Conservation (phyloP, 1,140 invertebrate species). For the Glossosoma conforme region DNA sequence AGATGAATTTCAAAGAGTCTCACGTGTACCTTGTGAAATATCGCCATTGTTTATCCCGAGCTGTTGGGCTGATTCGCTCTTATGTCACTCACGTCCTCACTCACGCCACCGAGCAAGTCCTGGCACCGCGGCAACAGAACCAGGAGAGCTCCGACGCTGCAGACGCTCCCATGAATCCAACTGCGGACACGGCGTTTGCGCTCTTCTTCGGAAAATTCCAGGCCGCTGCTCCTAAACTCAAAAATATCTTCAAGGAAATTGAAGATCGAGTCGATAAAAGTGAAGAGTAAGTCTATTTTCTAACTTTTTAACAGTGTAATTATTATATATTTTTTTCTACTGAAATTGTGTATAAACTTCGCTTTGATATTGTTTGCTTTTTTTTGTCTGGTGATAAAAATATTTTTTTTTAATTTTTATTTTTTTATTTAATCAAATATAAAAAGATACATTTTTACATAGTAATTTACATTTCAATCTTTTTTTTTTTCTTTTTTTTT, state of each 20-base stretch:
- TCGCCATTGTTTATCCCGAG: conserved; percentile 72
- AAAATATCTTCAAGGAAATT: conserved; percentile 73
- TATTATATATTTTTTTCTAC: too few species aligned
- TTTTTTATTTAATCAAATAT: too few species aligned
- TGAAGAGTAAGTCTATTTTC: conserved; percentile 56
- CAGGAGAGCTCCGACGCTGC: conserved; percentile 44
- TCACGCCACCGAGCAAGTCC: conserved; percentile 72
- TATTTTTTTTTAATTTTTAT: conserved; percentile 7
- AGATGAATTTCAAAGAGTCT: conserved; percentile 58
- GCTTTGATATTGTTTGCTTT: conserved; percentile 7
- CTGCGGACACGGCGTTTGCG: conserved; percentile 75
- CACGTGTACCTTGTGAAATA: conserved; percentile 68
- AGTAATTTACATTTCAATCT: too few species aligned
- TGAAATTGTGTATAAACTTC: not conserved
- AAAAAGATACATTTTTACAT: too few species aligned
- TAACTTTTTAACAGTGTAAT: not conserved
- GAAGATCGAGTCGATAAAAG: conserved; percentile 68
- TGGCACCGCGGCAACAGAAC: conserved; percentile 40
- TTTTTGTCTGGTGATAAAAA: conserved; percentile 9
- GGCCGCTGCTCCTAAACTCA: conserved; percentile 77
- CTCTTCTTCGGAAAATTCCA: conserved; percentile 94
- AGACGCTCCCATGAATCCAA: conserved; percentile 35
- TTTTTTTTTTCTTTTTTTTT: too few species aligned
- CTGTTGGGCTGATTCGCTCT: conserved; percentile 70
- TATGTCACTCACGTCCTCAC: conserved; percentile 69